These are phyloP conservation scores for Pseudomyrmex gracilis DNA, from an alignment of 1,140 invertebrate genomes.

Conservation along the genomic window DNA sequence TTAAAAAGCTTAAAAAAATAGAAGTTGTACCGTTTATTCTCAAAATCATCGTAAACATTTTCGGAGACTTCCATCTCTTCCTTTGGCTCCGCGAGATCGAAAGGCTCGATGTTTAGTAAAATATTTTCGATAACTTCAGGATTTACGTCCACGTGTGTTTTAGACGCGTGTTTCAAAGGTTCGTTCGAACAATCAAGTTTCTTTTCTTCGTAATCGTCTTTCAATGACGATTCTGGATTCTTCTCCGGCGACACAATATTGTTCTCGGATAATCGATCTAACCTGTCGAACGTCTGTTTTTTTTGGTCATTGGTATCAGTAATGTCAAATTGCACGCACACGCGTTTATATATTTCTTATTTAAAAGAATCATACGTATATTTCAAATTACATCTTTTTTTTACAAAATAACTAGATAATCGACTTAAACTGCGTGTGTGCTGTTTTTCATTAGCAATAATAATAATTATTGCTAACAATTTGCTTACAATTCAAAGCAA, in stretches of 20 bases:
- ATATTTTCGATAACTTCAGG: constrained; percentile 39
- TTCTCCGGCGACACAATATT: neutral
- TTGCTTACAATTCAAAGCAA: neutral
- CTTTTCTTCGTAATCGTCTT: neutral
- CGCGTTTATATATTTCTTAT: neutral
- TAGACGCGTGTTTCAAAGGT: constrained; percentile 23
- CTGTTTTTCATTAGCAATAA: no score
- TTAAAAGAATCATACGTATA: constrained; percentile 9
- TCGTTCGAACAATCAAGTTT: constrained; percentile 13
- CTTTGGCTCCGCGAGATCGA: constrained; percentile 8
- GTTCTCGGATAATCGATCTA: neutral
- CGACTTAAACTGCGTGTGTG: no score
- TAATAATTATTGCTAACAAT: neutral
- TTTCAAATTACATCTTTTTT: neutral
- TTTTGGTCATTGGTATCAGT: constrained; percentile 37
- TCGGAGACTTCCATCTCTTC: neutral
- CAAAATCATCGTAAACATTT: constrained; percentile 40
- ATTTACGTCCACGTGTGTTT: constrained; percentile 31
- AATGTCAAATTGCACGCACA: neutral
- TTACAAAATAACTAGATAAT: neutral
- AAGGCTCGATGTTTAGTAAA: constrained; percentile 47
- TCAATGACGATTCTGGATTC: constrained; percentile 4
- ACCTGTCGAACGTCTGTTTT: constrained; percentile 30
- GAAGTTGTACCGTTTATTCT: constrained; percentile 26
- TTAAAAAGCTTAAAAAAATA: neutral